Percentiles rank a stretch among this genome's conserved stretches.
Conservation (phyloP, 2,888 invertebrate species). For the Lottia gigantea region DNA sequence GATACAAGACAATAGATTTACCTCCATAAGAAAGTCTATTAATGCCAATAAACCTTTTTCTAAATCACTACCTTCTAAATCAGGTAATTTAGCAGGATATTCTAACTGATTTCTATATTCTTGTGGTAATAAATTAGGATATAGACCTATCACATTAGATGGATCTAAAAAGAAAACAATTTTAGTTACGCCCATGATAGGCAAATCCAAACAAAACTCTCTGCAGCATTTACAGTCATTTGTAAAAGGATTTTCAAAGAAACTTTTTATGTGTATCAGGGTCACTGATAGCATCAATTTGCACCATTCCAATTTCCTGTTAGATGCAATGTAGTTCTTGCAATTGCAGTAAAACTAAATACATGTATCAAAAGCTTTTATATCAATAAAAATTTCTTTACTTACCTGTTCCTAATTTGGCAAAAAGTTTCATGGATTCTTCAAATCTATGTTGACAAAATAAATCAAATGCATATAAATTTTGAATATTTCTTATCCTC, state of each 20-base stretch:
- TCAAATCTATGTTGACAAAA: slow-evolving; percentile 89
- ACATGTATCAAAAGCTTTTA: too few species aligned
- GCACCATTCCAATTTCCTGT: too few species aligned
- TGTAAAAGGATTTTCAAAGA: too few species aligned
- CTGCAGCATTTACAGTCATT: too few species aligned
- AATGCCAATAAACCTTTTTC: slow-evolving; percentile 89
- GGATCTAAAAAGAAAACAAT: slow-evolving; percentile 76
- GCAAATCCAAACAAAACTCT: too few species aligned
- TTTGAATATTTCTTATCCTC: slow-evolving; percentile 88
- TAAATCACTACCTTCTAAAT: slow-evolving; percentile 83
- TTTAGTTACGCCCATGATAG: too few species aligned
- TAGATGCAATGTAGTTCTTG: too few species aligned
- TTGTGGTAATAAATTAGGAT: slow-evolving; percentile 85
- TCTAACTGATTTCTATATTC: slow-evolving; percentile 71
- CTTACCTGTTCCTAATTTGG: slow-evolving; percentile 82
- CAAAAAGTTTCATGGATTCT: slow-evolving; percentile 91
- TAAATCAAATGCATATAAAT: slow-evolving; percentile 88
- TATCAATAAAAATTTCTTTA: neutral
- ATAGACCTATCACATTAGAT: slow-evolving; percentile 92
- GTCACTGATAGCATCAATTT: too few species aligned
- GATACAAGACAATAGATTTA: slow-evolving; percentile 42
- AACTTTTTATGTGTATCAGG: too few species aligned
- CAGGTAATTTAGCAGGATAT: slow-evolving; percentile 73
- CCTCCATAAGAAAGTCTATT: slow-evolving; percentile 88
- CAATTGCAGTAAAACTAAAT: too few species aligned